Base-by-base conservation (phyloP, 2,797 vertebrate species). In the Apodemus agrarius region DNA sequence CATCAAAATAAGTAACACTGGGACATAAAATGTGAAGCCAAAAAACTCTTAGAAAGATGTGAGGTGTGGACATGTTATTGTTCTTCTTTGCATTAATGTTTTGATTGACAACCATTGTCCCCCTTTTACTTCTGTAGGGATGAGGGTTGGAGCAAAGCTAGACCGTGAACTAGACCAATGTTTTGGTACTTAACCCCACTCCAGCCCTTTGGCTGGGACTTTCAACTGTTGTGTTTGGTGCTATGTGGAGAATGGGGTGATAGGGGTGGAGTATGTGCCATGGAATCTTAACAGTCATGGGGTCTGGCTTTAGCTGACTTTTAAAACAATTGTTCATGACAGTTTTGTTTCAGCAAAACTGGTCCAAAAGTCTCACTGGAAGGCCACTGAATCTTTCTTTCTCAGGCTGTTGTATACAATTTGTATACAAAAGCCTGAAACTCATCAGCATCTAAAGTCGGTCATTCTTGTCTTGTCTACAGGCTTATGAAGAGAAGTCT, bases 291-390 rank as follows among this genome's bases (percentile, higher is more conserved):
- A 89, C 54, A 46, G 24, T 4, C 24, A 16, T 46, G 26, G 72
- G 26, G 16, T 81, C 59, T 37, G 40, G 8, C 67, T 59, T 69
- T 40, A n/a, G 63, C 10, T 78, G 78, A 92, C 6, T 79, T 93
- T 96, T 83, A 75, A 67, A 72, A 74, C 67, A 31, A 6, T 93
- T 93, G 34, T 87, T 93, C 91, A 93, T 81, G 46, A 43, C 67
- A 74, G 40, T 63, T 83, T 88, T 79, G 72, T 85, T 49, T 67
- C 65, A 67, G 29, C 26, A 57, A 90, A 24, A 21, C 59, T 78
- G 54, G 14, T 79, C 14, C 34, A 54, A 59, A 72, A 80, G 1
- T 85, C 80, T 95, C 52, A 6, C 40, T 78, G 59, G 67, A 84
- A 57, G 54, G 40, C 6, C 59, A 9, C 26, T 29, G 52, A 80